Evolutionary conservation across 2,797 vertebrate genomes (phyloP), one percentile per base, ranked within the genome.

Genomic region (Acrossocheilus wenchowensis): DNA sequence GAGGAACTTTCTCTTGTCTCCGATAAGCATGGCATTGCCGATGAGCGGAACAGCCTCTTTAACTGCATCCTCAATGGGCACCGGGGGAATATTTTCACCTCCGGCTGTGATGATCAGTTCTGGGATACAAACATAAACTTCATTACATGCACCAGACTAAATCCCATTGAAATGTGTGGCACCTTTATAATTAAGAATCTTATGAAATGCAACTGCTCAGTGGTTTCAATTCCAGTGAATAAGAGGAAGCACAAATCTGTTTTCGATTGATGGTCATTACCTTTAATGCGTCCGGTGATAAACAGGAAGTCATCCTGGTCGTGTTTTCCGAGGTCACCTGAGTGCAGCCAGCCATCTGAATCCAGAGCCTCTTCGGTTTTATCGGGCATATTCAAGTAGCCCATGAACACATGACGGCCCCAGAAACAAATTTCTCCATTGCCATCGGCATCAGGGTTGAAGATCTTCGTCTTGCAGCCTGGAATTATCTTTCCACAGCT

Each of bases 331-430:
- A 99, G 93, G 91, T 99, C 98, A 0, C 98, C 98, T 0, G 97
- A 98, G 89, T 97, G 98, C 82, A 99, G 95, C 98, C 98, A 99
- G 64, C 98, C 98, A 0, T 97, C 96, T 0, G 93, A 79, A 3
- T 98, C 97, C 0, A 99, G 89, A 0, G 94, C 94, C 89, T 99
- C 97, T 85, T 74, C 88, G 0, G 97, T 99, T 85, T 96, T 96
- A 0, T 96, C 97, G 0, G 96, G 91, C 94, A 94, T 96, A 88
- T 96, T 97, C 89, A 99, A 92, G 88, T 99, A 99, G 41, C 98
- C 98, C 98, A 99, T 99, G 93, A 99, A 99, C 89, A 99, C 10
- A n/a, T 99, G 97, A 0, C 98, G 95, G 0, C 98, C 98, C 87
- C 97, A 97, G 88, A 98, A 96, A 89, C 97, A 98, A 90, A 99